phyloP scores from a whole-genome alignment of 2,888 invertebrate genomes.

The Sipunculus nudus region DNA sequence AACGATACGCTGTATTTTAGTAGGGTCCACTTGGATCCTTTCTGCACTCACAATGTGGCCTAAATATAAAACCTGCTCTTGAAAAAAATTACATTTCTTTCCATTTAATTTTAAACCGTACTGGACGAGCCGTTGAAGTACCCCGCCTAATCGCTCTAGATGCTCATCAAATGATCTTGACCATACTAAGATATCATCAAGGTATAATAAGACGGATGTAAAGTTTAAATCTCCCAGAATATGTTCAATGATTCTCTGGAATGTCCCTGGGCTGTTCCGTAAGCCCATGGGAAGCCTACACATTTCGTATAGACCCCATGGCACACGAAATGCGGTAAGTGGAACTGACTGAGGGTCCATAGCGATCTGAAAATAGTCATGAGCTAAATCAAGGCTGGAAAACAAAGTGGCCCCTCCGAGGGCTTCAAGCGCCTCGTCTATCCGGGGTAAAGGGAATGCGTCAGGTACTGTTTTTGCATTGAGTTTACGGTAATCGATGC shows the following conservation, averaged over 20 bases:
- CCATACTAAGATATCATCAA: not conserved
- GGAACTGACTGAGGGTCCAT: not conserved
- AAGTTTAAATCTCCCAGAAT: not conserved
- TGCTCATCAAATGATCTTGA: not conserved
- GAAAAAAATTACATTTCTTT: not conserved
- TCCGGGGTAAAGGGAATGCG: too few relatives aligned
- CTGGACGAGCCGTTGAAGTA: not conserved
- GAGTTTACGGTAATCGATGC: too few relatives aligned
- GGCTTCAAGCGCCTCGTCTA: too few relatives aligned
- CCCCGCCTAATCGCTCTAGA: not conserved
- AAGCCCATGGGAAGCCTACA: not conserved
- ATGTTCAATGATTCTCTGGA: not conserved
- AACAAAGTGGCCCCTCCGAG: too few relatives aligned
- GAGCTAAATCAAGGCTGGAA: too few relatives aligned
- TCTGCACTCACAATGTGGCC: not conserved
- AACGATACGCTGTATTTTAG: not conserved
- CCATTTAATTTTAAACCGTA: not conserved
- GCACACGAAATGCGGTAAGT: slow-evolving; percentile 2
- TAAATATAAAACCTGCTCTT: not conserved
- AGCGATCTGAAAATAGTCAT: too few relatives aligned
- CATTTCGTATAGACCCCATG: slow-evolving; percentile 1
- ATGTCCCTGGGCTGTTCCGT: slow-evolving; percentile 5
- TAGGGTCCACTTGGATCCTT: not conserved
- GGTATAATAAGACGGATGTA: not conserved
- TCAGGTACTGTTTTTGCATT: too few relatives aligned